phyloP scores from a whole-genome alignment of 2,888 invertebrate species.

The Laothoe populi region DNA sequence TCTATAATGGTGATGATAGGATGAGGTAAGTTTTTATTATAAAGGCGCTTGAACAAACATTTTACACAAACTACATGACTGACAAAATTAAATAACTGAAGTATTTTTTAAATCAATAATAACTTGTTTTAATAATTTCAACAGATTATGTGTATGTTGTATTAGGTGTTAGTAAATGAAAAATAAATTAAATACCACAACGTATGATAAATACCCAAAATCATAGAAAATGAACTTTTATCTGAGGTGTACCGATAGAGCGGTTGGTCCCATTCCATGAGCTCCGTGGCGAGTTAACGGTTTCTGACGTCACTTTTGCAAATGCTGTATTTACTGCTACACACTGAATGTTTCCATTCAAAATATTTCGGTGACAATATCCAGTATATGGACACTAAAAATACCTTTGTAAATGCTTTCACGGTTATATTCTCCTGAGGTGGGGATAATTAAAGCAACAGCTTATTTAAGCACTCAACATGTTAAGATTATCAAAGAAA shows the following conservation, averaged over 20 bases:
- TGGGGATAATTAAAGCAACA: conserved; percentile 8
- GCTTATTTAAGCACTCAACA: conserved; percentile 8
- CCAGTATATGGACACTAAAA: background rate
- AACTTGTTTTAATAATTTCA: too few species aligned
- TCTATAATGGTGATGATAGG: too few species aligned
- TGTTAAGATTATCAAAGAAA: conserved; percentile 18
- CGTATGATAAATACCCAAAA: conserved; percentile 50
- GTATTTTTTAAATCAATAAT: too few species aligned
- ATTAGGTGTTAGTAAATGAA: too few species aligned
- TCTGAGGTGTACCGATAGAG: conserved; percentile 65
- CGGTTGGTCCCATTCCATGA: conserved; percentile 75
- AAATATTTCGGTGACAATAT: conserved; percentile 3
- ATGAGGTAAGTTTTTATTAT: too few species aligned
- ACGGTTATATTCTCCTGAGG: background rate
- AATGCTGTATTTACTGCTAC: conserved; percentile 48
- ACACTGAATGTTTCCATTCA: conserved; percentile 33
- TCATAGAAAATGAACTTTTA: conserved; percentile 45
- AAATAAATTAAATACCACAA: too few species aligned
- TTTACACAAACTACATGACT: too few species aligned
- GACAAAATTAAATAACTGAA: too few species aligned
- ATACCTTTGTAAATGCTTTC: background rate
- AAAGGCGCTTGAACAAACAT: too few species aligned
- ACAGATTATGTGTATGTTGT: too few species aligned
- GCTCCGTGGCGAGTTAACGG: conserved; percentile 60
- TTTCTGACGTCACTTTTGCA: conserved; percentile 59